phyloP scores from a whole-genome alignment of 2,113 vertebrate species.

The Thunnus thynnus region DNA sequence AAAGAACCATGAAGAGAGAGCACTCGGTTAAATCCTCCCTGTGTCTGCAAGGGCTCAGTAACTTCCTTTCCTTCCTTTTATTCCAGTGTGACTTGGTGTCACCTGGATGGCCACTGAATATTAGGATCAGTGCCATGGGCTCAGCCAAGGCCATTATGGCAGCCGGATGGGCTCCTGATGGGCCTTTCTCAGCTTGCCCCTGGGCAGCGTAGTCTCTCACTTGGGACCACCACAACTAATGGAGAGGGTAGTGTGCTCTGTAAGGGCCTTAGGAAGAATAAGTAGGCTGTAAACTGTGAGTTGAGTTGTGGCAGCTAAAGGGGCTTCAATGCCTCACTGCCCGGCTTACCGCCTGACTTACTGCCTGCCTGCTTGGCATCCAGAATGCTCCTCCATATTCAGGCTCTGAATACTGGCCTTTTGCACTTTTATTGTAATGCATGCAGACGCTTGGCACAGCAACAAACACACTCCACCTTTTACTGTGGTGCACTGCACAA shows the following conservation, averaged over 20 bases:
- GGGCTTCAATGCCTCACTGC: conserved; percentile 76
- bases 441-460: conserved; percentile 73
- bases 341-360: conserved; percentile 77
- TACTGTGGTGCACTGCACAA: conserved; percentile 67
- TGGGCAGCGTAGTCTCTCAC: conserved; percentile 73
- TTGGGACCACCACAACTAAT: conserved; percentile 79
- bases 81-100: conserved; percentile 61
- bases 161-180: conserved; percentile 76
- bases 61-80: conserved; percentile 51
- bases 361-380: conserved; percentile 75
- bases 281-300: conserved; percentile 80
- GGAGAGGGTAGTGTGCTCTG: conserved; percentile 75
- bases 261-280: conserved; percentile 79
- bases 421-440: conserved; percentile 79
- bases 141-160: conserved; percentile 78
- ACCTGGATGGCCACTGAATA: conserved; percentile 75
- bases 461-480: conserved; percentile 72
- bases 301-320: conserved; percentile 78
- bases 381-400: conserved; percentile 72
- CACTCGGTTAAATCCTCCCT: conserved; percentile 52
- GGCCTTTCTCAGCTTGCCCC: conserved; percentile 72
- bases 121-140: conserved; percentile 77
- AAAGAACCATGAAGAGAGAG: conserved; percentile 43
- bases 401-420: conserved; percentile 73
- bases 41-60: conserved; percentile 54